Conservation (phyloP, 2,888 invertebrate species). For the Euproctis similis region DNA sequence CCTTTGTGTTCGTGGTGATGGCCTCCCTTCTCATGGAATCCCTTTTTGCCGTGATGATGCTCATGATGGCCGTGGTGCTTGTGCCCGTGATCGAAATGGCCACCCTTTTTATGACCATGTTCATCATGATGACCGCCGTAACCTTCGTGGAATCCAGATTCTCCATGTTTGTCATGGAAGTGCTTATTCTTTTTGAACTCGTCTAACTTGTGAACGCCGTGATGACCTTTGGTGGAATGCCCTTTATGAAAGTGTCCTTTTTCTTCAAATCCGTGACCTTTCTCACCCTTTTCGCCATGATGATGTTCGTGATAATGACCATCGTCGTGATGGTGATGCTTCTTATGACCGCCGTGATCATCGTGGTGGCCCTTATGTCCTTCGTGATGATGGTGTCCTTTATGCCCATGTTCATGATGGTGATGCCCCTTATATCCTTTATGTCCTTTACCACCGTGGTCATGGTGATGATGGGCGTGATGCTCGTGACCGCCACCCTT, state of each 20-base stretch:
- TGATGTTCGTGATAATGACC: conserved; percentile 79
- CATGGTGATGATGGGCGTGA: conserved; percentile 77
- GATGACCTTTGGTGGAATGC: conserved; percentile 89
- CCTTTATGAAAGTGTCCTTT: conserved; percentile 86
- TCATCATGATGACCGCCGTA: conserved; percentile 85
- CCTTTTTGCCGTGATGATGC: conserved; percentile 87
- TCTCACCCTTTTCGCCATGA: conserved; percentile 79
- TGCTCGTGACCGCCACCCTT: conserved; percentile 79
- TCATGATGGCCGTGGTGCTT: conserved; percentile 85
- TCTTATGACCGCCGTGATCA: conserved; percentile 78
- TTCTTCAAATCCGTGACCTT: conserved; percentile 71
- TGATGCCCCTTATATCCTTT: conserved; percentile 82
- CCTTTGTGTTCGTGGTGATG: conserved; percentile 87
- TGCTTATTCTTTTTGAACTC: conserved; percentile 90
- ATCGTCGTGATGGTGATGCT: conserved; percentile 79
- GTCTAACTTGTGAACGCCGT: conserved; percentile 88
- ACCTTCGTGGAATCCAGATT: conserved; percentile 84
- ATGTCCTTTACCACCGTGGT: conserved; percentile 80
- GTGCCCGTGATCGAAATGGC: conserved; percentile 85
- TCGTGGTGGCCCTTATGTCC: conserved; percentile 76
- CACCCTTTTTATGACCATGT: conserved; percentile 87
- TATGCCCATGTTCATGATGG: conserved; percentile 79
- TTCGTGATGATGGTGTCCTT: conserved; percentile 84
- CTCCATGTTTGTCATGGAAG: conserved; percentile 88
- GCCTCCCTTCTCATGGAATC: conserved; percentile 85